Percentiles rank a stretch among this genome's conserved stretches.
Evolutionary conservation across 2,888 invertebrate genomes (phyloP).

Genomic region (Pasiphila rectangulata): DNA sequence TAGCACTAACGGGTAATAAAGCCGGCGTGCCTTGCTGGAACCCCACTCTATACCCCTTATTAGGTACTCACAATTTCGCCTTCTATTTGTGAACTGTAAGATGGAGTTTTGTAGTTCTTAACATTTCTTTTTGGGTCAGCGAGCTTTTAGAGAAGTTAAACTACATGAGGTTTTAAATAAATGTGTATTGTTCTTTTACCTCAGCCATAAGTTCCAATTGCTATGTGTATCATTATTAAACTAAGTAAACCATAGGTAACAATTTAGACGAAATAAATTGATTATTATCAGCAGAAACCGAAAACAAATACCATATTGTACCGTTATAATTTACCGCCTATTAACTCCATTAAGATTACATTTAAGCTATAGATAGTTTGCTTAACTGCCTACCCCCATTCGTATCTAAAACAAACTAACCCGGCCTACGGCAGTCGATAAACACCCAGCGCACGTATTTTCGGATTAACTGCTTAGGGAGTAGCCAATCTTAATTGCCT

Average conservation of each 20-base stretch:
- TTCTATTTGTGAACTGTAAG: conserved; percentile 73
- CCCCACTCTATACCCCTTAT: conserved; percentile 73
- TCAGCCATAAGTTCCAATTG: too few relatives aligned
- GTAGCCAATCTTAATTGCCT: conserved; percentile 76
- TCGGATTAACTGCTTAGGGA: conserved; percentile 75
- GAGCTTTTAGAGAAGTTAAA: not conserved
- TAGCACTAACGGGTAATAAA: conserved; percentile 84
- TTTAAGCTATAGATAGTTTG: conserved; percentile 28
- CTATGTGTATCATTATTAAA: too few relatives aligned
- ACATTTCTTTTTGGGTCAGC: conserved; percentile 30
- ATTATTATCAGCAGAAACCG: not conserved
- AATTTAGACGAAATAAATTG: not conserved
- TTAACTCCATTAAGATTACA: conserved; percentile 23
- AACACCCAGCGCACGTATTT: conserved; percentile 76
- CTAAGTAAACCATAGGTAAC: too few relatives aligned
- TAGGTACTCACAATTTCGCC: conserved; percentile 73
- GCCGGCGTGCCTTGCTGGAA: conserved; percentile 75
- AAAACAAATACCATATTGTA: conserved; percentile 11
- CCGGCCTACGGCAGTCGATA: conserved; percentile 62
- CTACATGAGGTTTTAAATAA: too few relatives aligned
- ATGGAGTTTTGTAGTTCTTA: conserved; percentile 40
- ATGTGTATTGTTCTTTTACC: too few relatives aligned
- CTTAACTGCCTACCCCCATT: conserved; percentile 34
- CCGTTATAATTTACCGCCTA: conserved; percentile 10
- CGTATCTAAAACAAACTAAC: conserved; percentile 55